Evolutionary conservation across 2,888 invertebrate species (phyloP).

Genomic region (Adelphocoris suturalis): DNA sequence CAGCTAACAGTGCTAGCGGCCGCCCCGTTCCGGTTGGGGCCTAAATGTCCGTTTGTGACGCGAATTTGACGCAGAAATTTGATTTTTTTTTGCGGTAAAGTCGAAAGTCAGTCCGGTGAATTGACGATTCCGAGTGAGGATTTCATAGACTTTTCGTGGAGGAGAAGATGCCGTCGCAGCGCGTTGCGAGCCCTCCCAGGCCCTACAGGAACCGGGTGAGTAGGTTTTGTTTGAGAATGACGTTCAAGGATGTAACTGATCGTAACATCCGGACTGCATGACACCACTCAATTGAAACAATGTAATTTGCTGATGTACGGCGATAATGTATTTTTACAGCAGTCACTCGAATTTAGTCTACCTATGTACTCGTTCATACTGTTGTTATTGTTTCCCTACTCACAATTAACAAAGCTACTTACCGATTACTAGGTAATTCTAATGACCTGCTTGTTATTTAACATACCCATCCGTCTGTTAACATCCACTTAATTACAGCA

Average conservation of each 20-base stretch:
- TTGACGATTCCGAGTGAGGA: not conserved
- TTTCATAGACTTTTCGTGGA: not conserved
- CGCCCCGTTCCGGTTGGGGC: slow-evolving; percentile 28
- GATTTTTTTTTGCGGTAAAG: not conserved
- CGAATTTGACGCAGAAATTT: not conserved
- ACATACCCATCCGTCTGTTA: no score
- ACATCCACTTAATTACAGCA: no score
- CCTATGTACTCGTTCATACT: no score
- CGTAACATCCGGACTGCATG: not conserved
- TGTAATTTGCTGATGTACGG: not conserved
- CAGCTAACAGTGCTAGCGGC: slow-evolving; percentile 14
- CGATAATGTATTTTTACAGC: no score
- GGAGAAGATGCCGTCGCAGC: slow-evolving; percentile 63
- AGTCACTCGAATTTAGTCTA: no score
- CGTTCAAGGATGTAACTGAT: slow-evolving; percentile 22
- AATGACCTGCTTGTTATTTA: no score
- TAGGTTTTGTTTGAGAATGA: slow-evolving; percentile 11
- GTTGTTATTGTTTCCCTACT: no score
- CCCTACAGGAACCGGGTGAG: slow-evolving; percentile 67
- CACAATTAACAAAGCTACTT: no score
- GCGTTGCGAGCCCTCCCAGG: slow-evolving; percentile 53
- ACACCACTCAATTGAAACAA: not conserved
- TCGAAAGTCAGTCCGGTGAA: slow-evolving; percentile 22
- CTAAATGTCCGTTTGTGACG: slow-evolving; percentile 18
- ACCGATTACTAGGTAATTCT: no score